A percentile compares a stretch with the other conserved stretches of the same genome.
Conservation (phyloP, 2,113 vertebrate genomes). For the Catagonus wagneri region DNA sequence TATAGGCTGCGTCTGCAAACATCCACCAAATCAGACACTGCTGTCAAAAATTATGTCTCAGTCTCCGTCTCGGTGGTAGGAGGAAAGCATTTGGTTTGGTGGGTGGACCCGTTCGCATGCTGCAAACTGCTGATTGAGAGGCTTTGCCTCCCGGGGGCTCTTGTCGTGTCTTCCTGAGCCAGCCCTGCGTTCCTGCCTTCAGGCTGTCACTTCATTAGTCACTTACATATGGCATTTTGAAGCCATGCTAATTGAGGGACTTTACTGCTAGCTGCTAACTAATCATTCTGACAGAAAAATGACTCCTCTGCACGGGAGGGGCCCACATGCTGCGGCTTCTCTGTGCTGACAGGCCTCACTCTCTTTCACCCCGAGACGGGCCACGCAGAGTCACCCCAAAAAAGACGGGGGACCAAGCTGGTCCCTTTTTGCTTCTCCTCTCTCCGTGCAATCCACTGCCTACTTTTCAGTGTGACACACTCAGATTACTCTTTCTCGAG, state of each 20-base stretch:
- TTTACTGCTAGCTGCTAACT: conserved; percentile 31
- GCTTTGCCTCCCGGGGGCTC: not conserved
- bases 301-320: not conserved
- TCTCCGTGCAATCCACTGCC: too few relatives aligned
- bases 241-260: conserved; percentile 69
- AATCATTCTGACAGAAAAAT: conserved; percentile 49
- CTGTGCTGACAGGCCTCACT: rapidly evolving
- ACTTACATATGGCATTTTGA: conserved; percentile 65
- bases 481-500: not conserved
- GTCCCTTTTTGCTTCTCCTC: too few relatives aligned
- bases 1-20: not conserved
- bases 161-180: not conserved
- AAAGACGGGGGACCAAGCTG: not conserved
- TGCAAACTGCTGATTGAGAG: rapidly evolving
- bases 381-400: rapidly evolving
- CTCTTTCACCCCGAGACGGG: not conserved
- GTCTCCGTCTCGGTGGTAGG: not conserved
- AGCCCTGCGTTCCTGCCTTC: conserved; percentile 36
- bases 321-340: not conserved
- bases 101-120: not conserved
- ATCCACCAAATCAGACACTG: not conserved
- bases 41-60: not conserved
- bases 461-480: rapidly evolving
- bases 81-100: not conserved
- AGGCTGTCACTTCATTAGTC: conserved; percentile 49